Evolutionary conservation across 2,888 invertebrate species (phyloP).

Genomic region (Caenorhabditis angaria): DNA sequence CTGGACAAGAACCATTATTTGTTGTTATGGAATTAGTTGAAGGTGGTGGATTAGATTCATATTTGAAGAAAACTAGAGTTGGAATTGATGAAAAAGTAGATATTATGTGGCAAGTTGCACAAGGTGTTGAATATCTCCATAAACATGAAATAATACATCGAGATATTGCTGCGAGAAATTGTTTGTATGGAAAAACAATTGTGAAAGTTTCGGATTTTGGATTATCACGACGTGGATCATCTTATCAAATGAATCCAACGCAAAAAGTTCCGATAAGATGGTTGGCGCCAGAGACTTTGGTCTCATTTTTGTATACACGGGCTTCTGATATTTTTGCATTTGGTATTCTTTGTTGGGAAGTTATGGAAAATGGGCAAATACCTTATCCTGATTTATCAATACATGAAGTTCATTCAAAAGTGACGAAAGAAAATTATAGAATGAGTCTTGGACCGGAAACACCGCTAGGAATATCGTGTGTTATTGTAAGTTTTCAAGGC

Average conservation of each 20-base stretch:
- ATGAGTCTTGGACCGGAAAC: not conserved
- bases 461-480: too few species aligned
- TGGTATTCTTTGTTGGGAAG: conserved; percentile 53
- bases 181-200: conserved; percentile 35
- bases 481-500: too few species aligned
- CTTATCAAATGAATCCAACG: conserved; percentile 46
- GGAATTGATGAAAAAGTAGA: conserved; percentile 37
- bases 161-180: conserved; percentile 55
- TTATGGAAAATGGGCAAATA: conserved; percentile 45
- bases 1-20: conserved; percentile 51
- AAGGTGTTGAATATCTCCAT: conserved; percentile 52
- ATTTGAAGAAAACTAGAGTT: conserved; percentile 50
- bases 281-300: conserved; percentile 62
- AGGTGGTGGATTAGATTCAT: conserved; percentile 55
- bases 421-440: not conserved
- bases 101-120: conserved; percentile 41
- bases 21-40: conserved; percentile 58
- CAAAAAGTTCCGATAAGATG: conserved; percentile 58
- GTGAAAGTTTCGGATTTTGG: conserved; percentile 45
- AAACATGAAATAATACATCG: conserved; percentile 46
- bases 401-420: conserved; percentile 31
- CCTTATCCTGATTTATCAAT: conserved; percentile 59
- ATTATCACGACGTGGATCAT: conserved; percentile 45
- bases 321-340: conserved; percentile 50
- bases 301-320: conserved; percentile 39